These are phyloP conservation scores for Oncorhynchus keta DNA, from an alignment of 2,113 vertebrate genomes.

Conservation along the genomic window DNA sequence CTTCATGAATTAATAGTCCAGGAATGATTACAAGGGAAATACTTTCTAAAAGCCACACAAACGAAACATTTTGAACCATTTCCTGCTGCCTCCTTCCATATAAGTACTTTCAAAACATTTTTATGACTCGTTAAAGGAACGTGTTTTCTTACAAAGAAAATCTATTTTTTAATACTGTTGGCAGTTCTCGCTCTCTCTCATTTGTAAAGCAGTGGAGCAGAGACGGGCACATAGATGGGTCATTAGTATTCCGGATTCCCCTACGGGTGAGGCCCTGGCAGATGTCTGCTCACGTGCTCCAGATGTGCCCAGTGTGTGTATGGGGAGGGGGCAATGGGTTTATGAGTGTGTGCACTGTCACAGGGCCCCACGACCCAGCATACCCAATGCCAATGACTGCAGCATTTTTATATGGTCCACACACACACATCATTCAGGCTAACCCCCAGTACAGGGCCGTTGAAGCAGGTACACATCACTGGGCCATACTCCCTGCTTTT, in stretches of 20 bases:
- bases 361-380: not conserved
- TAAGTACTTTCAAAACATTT: too few relatives aligned
- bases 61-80: too few relatives aligned
- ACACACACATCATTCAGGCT: not conserved
- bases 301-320: slow-evolving; percentile 22
- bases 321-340: not conserved
- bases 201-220: not conserved
- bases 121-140: too few relatives aligned
- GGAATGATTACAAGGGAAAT: too few relatives aligned
- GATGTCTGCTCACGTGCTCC: slow-evolving; percentile 22
- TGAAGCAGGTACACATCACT: too few relatives aligned
- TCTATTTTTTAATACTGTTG: too few relatives aligned
- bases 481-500: too few relatives aligned
- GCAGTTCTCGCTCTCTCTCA: too few relatives aligned
- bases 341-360: not conserved
- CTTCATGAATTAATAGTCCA: not conserved
- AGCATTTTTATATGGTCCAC: not conserved
- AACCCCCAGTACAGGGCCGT: too few relatives aligned
- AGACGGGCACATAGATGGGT: slow-evolving; percentile 10
- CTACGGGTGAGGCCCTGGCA: not conserved
- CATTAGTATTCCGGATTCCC: not conserved
- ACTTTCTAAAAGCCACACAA: too few relatives aligned
- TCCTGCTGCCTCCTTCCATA: too few relatives aligned
- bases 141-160: too few relatives aligned
- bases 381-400: not conserved